Evolutionary conservation across 2,113 vertebrate genomes (phyloP).

Genomic region (Gymnorhina tibicen): DNA sequence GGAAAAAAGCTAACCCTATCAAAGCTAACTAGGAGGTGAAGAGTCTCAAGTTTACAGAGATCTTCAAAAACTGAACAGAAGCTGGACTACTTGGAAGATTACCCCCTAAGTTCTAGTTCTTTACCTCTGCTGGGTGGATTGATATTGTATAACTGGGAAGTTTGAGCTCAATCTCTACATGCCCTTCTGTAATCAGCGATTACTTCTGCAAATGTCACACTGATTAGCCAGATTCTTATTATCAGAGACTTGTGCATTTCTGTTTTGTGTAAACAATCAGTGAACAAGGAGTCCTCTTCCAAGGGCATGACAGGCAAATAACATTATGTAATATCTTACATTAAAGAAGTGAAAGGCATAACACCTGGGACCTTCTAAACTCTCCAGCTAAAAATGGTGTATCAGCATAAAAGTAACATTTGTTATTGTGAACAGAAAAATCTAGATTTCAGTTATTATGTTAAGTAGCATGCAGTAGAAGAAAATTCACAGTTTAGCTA

Average conservation of each 20-base stretch:
- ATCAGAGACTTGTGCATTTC: constrained; percentile 24
- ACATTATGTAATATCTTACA: not conserved
- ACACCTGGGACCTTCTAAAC: not conserved
- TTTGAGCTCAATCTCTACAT: not conserved
- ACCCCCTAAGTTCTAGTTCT: not conserved
- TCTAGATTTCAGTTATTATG: not conserved
- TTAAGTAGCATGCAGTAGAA: not conserved
- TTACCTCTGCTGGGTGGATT: not conserved
- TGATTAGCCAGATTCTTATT: constrained; percentile 25
- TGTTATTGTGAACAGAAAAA: not conserved
- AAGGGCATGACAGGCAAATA: constrained; percentile 3
- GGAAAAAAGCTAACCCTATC: not conserved
- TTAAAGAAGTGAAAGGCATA: not conserved
- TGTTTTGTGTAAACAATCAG: constrained; percentile 38
- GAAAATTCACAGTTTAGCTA: not conserved
- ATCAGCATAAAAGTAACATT: not conserved
- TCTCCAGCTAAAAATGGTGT: not conserved
- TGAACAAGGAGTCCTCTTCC: constrained; percentile 14
- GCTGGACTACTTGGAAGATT: not conserved
- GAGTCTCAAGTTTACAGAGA: not conserved
- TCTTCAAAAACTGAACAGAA: not conserved
- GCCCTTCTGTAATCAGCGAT: constrained; percentile 26
- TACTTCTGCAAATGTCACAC: constrained; percentile 20
- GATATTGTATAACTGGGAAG: not conserved
- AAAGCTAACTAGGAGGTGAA: not conserved